phyloP scores from a whole-genome alignment of 2,888 invertebrate species.

The Ceriagrion tenellum region DNA sequence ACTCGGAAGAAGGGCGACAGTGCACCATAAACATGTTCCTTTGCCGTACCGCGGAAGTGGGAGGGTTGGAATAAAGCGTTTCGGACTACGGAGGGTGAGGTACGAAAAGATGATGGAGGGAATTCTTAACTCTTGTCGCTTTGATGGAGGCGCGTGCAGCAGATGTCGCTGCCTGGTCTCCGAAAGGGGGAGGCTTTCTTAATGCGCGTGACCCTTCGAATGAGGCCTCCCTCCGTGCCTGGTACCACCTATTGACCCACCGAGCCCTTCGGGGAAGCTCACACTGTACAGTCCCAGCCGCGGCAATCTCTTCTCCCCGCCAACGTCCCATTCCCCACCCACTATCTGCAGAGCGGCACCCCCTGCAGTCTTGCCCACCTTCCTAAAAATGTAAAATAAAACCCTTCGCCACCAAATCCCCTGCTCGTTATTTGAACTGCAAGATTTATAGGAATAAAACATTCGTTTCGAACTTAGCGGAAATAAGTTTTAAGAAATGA shows the following conservation, averaged over 20 bases:
- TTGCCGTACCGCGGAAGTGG: not conserved
- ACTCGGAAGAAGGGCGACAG: not conserved
- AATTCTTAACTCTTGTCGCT: slow-evolving; percentile 43
- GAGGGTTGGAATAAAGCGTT: not conserved
- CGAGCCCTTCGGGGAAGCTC: not conserved
- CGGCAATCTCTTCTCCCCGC: slow-evolving; percentile 30
- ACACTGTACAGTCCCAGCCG: not conserved
- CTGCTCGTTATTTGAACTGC: not conserved
- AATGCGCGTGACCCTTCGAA: slow-evolving; percentile 49
- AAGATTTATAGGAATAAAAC: no score
- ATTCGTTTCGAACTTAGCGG: no score
- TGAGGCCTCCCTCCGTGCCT: slow-evolving; percentile 74
- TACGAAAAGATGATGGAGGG: slow-evolving; percentile 28
- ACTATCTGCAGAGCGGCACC: slow-evolving; percentile 41
- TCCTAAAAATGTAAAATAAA: no score
- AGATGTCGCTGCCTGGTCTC: slow-evolving; percentile 67
- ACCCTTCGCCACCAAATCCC: not conserved
- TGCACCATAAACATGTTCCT: not conserved
- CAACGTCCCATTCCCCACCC: not conserved
- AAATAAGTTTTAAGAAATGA: no score
- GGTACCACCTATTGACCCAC: slow-evolving; percentile 77
- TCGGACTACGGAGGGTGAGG: not conserved
- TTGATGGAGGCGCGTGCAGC: slow-evolving; percentile 66
- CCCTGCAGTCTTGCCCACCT: not conserved
- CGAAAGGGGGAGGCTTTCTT: slow-evolving; percentile 28